A percentile compares a stretch with the other conserved stretches of the same genome.
Evolutionary conservation across 2,888 invertebrate genomes (phyloP).

Genomic region (Dicyrtomina minuta): DNA sequence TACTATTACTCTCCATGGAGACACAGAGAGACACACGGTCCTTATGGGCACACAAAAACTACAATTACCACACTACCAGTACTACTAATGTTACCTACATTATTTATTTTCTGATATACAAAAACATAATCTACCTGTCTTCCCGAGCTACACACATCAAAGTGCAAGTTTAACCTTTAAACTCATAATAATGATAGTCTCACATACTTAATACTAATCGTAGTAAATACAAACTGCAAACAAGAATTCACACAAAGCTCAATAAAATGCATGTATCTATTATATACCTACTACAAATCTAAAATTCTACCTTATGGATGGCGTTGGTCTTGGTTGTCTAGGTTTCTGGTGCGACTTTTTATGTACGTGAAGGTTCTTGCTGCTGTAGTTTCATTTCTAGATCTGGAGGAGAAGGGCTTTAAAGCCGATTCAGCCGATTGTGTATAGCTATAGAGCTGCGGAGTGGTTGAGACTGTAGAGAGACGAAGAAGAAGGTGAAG

Average conservation of each 20-base stretch:
- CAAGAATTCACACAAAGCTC: neutral
- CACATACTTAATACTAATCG: neutral
- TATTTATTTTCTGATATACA: too few relatives aligned
- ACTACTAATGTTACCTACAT: neutral
- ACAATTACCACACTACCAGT: neutral
- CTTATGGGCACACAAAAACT: neutral
- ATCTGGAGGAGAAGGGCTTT: neutral
- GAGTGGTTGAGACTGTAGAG: neutral
- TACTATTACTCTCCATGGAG: neutral
- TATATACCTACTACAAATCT: neutral
- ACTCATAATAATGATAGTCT: neutral
- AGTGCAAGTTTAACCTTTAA: neutral
- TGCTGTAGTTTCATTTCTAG: too few relatives aligned
- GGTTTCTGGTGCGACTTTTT: too few relatives aligned
- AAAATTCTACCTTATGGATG: too few relatives aligned
- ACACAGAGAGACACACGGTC: too few relatives aligned
- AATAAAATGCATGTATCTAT: neutral
- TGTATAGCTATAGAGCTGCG: neutral
- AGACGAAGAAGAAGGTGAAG: constrained; percentile 1
- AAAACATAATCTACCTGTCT: too few relatives aligned
- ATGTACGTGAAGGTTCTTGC: too few relatives aligned
- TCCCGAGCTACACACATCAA: too few relatives aligned
- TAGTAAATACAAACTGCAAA: constrained; percentile 16
- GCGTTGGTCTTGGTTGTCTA: too few relatives aligned
- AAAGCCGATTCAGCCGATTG: neutral